Evolutionary conservation across 2,113 vertebrate genomes (phyloP).

Genomic region (Macquaria australasica): DNA sequence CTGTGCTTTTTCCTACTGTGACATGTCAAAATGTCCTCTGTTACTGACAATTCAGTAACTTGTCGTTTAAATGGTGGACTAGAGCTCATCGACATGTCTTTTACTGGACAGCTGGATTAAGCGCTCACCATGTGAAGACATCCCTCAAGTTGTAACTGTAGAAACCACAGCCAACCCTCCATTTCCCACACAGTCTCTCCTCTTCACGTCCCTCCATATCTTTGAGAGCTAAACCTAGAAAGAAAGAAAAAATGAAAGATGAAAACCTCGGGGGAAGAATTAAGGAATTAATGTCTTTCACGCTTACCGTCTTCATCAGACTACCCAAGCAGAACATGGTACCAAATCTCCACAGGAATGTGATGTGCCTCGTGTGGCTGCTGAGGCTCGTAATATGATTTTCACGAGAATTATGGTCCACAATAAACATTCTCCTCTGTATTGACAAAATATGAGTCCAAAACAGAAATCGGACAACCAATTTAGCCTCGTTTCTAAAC

Average conservation of each 20-base stretch:
- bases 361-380: neutral
- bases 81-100: neutral
- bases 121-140: conserved; percentile 81
- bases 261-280: neutral
- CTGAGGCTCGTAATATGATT: neutral
- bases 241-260: conserved; percentile 2
- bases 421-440: neutral
- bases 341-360: conserved; percentile 65
- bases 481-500: neutral
- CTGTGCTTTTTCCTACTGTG: no score
- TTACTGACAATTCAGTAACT: neutral
- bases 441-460: neutral
- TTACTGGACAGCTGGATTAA: neutral
- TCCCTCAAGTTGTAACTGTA: conserved; percentile 64
- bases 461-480: neutral
- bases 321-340: conserved; percentile 4
- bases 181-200: conserved; percentile 52
- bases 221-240: conserved; percentile 40
- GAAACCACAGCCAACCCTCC: conserved; percentile 52
- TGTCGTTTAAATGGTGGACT: neutral
- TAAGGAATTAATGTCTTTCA: conserved; percentile 23
- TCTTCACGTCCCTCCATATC: conserved; percentile 70
- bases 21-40: neutral
- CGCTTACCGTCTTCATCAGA: conserved; percentile 28
- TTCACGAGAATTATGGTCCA: neutral